These are phyloP conservation scores for Meloidogyne hapla DNA, from an alignment of 1,140 invertebrate genomes.

Conservation along the genomic window DNA sequence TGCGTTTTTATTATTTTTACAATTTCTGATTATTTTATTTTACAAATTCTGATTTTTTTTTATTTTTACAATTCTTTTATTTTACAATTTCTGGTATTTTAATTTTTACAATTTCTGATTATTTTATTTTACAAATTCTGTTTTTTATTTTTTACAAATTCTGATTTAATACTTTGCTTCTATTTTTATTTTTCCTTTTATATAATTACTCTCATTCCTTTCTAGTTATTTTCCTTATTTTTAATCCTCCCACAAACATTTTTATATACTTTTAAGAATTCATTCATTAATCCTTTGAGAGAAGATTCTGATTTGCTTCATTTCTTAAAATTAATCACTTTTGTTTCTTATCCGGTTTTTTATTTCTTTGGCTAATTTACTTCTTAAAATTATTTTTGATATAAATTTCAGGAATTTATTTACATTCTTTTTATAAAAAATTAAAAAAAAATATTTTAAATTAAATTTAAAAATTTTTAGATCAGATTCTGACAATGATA, in stretches of 20 bases:
- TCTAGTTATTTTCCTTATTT: background rate
- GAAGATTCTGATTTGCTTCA: constrained; percentile 3
- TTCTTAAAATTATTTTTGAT: background rate
- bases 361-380: background rate
- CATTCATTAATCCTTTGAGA: background rate
- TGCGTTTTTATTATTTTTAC: background rate
- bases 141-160: background rate
- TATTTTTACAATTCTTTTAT: background rate
- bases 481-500: constrained; percentile 7
- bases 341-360: background rate
- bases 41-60: background rate
- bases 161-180: background rate
- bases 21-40: background rate
- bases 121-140: background rate
- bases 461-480: background rate
- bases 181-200: constrained; percentile 2
- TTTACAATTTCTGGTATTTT: background rate
- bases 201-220: background rate
- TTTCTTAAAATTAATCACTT: background rate
- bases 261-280: background rate
- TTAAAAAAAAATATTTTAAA: no score
- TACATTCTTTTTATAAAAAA: no score
- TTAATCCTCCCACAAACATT: background rate
- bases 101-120: background rate
- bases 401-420: no score